phyloP scores from a whole-genome alignment of 2,888 invertebrate genomes.

The Leucozona laternaria region DNA sequence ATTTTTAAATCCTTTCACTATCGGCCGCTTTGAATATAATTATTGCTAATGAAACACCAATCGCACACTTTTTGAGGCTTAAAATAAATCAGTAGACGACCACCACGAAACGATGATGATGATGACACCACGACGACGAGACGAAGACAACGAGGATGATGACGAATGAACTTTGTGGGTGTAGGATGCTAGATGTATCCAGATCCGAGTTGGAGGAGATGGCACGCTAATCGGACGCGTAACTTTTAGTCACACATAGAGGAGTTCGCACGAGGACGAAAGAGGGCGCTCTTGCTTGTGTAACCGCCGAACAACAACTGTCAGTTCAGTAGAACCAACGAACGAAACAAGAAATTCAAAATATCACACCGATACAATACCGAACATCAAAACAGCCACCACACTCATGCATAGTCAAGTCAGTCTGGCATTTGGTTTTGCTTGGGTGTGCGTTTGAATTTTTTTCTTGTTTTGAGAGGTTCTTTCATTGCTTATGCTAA shows the following conservation, averaged over 20 bases:
- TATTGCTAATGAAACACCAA: slow-evolving; percentile 57
- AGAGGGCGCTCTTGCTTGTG: slow-evolving; percentile 72
- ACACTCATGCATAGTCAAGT: slow-evolving; percentile 22
- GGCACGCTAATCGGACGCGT: slow-evolving; percentile 68
- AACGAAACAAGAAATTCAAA: slow-evolving; percentile 73
- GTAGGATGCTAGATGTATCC: slow-evolving; percentile 51
- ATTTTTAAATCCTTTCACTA: slow-evolving; percentile 63
- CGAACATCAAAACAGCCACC: slow-evolving; percentile 34
- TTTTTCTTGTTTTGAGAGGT: slow-evolving; percentile 48
- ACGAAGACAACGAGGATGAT: slow-evolving; percentile 41
- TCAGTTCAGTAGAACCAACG: slow-evolving; percentile 64
- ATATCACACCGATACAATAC: slow-evolving; percentile 65
- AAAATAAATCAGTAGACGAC: slow-evolving; percentile 61
- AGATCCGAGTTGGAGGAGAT: slow-evolving; percentile 50
- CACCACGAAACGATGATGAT: slow-evolving; percentile 37
- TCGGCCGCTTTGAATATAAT: slow-evolving; percentile 39
- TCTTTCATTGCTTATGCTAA: slow-evolving; percentile 36
- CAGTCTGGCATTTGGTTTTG: slow-evolving; percentile 43
- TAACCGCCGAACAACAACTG: slow-evolving; percentile 77
- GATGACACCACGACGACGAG: slow-evolving; percentile 41
- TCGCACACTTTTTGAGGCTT: slow-evolving; percentile 56
- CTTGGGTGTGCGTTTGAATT: slow-evolving; percentile 52
- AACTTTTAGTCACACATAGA: slow-evolving; percentile 54
- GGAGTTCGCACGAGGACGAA: slow-evolving; percentile 61
- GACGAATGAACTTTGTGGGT: slow-evolving; percentile 56